A percentile compares a stretch with the other conserved stretches of the same genome.
These are phyloP conservation scores for Parazoanthus darwini DNA, from an alignment of 92 coral and sea anemone genomes.

Conservation along the genomic window DNA sequence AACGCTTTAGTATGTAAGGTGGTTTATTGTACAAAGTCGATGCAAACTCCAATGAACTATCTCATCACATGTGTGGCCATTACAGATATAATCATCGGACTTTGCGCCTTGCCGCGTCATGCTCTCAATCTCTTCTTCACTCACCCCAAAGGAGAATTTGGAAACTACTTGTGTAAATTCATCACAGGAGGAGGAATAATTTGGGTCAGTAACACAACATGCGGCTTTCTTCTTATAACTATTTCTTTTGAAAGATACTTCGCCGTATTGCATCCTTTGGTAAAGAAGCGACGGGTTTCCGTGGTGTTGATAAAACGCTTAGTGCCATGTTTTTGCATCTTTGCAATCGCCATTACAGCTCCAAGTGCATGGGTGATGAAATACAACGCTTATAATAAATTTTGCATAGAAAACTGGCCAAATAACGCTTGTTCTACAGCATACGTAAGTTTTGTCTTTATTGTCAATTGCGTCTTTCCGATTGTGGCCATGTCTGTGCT, in stretches of 20 bases:
- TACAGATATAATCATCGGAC: constrained; percentile 57
- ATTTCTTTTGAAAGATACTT: constrained; percentile 71
- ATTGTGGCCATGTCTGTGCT: constrained; percentile 65
- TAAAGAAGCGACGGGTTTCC: constrained; percentile 55
- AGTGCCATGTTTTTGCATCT: constrained; percentile 63
- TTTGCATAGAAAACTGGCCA: constrained; percentile 73
- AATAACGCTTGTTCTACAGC: constrained; percentile 50
- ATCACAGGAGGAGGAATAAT: constrained; percentile 74
- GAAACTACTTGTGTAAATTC: constrained; percentile 65
- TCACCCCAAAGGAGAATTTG: constrained; percentile 51
- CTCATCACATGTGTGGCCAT: constrained; percentile 65
- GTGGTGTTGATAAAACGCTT: constrained; percentile 50
- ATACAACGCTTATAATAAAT: constrained; percentile 48
- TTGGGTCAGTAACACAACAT: constrained; percentile 71
- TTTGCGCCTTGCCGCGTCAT: constrained; percentile 70
- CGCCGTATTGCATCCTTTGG: constrained; percentile 71
- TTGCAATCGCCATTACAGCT: constrained; percentile 54
- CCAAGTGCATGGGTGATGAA: constrained; percentile 67
- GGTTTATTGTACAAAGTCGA: constrained; percentile 50
- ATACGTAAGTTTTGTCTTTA: constrained; percentile 67
- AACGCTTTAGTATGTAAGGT: too few species aligned
- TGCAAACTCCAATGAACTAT: constrained; percentile 70
- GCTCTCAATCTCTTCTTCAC: constrained; percentile 55
- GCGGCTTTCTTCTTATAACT: constrained; percentile 70
- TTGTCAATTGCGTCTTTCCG: constrained; percentile 58